These are phyloP conservation scores for Gallinago nigripennis DNA, from an alignment of 2,797 vertebrate genomes.

Conservation along the genomic window DNA sequence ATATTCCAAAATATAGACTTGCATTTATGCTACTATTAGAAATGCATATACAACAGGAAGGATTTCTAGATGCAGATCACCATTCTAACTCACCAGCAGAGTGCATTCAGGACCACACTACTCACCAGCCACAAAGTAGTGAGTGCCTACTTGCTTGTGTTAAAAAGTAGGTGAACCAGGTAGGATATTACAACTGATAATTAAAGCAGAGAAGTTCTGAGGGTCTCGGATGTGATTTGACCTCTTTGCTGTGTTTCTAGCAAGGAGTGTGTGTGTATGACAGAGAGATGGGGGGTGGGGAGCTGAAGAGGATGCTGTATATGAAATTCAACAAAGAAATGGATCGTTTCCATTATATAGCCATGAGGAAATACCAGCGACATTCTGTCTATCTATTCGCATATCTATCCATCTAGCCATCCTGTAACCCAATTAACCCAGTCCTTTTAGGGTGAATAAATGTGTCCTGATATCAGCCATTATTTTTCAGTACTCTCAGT, in stretches of 20 bases:
- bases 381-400: not conserved
- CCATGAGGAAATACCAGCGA: not conserved
- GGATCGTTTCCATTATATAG: constrained; percentile 20
- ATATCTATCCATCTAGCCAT: constrained; percentile 16
- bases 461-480: constrained; percentile 19
- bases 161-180: not conserved
- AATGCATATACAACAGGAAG: not conserved
- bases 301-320: not conserved
- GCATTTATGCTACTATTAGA: not conserved
- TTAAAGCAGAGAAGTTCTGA: not conserved
- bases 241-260: not conserved
- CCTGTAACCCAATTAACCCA: constrained; percentile 42
- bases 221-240: not conserved
- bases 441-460: constrained; percentile 50
- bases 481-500: constrained; percentile 35
- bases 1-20: not conserved
- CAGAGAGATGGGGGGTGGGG: not conserved
- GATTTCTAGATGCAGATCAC: not conserved
- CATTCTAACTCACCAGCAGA: not conserved
- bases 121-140: not conserved
- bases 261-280: not conserved
- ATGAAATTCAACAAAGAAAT: constrained; percentile 32
- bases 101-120: not conserved
- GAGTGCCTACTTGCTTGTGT: not conserved
- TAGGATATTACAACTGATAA: not conserved